Conservation (phyloP, 2,888 invertebrate species). For the Amblyjoppa proteus region DNA sequence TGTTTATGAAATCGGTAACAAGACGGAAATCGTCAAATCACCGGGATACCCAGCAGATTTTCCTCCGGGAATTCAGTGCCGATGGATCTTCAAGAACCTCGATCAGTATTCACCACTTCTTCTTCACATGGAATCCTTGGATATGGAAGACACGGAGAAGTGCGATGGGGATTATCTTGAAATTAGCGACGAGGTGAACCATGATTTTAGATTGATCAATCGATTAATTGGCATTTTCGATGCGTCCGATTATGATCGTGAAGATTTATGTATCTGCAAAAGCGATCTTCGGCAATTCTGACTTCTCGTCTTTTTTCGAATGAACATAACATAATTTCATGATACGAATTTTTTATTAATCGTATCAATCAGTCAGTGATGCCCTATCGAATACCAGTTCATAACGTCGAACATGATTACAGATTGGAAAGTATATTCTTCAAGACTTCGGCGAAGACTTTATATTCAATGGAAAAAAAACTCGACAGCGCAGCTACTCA, state of each 20-base stretch:
- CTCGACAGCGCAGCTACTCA: constrained; percentile 3
- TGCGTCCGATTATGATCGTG: background rate
- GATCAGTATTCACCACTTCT: constrained; percentile 62
- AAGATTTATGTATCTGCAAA: no score
- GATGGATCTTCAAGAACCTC: constrained; percentile 85
- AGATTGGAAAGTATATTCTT: constrained; percentile 80
- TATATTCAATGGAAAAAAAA: constrained; percentile 76
- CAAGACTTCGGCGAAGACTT: constrained; percentile 85
- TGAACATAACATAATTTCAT: no score
- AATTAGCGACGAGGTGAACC: constrained; percentile 85
- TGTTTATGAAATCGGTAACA: constrained; percentile 83
- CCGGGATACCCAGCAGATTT: constrained; percentile 88
- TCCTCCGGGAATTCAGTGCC: constrained; percentile 87
- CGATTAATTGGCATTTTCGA: constrained; percentile 12
- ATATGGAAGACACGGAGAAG: constrained; percentile 85
- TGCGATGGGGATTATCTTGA: constrained; percentile 86
- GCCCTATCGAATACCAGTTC: background rate
- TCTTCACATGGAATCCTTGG: constrained; percentile 87
- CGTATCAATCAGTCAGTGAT: background rate
- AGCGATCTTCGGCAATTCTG: no score
- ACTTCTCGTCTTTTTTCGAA: no score
- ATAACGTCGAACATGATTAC: background rate
- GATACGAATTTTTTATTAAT: background rate
- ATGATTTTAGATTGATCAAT: background rate
- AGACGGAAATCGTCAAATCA: constrained; percentile 85